Evolutionary conservation across 1,140 invertebrate species (phyloP), one percentile per base, ranked within the genome.

Genomic region (Helicoverpa zea): DNA sequence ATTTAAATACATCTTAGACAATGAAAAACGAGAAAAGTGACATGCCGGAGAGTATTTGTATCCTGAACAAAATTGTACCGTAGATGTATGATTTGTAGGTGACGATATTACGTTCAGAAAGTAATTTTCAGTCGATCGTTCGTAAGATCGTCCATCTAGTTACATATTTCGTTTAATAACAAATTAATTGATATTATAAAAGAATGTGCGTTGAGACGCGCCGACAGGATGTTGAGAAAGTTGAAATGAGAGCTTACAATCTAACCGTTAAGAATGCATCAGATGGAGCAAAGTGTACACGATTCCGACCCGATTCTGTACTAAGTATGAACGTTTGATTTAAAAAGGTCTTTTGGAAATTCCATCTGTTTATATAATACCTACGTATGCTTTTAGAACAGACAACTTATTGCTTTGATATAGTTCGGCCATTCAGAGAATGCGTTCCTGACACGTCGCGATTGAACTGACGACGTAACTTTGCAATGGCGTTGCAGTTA

Each of bases 221-320:
- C 35, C 30, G 63, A 64, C 63, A 47, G 63, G 63, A 64, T 64
- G 63, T 47, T 64, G 63, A 43, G 63, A 64, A 64, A 64, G 63
- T 64, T 64, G 29, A 43, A 64, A 47, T 14, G 63, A 64, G 63
- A 64, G 63, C 30, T 47, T 43, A 64, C 63, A 64, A 64, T 64
- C 58, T 64, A 47, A 64, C 23, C 63, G 63, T n/a, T 35, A 64
- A 47, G 63, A 64, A 64, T 43, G 14, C 63, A 30, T 64, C 9
- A 47, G 30, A 64, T 47, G n/a, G 35, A 64, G 63, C 63, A 43
- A 64, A 64, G 5, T 1, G 35, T 43, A 64, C 30, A 9, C 2
- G 47, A 77, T 30, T 23, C 18, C 29, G 51, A 54, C 43, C 52
- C 29, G n/a, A 49, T 63, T 64, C 18, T 59, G 11, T 66, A 23